phyloP scores from a whole-genome alignment of 2,113 vertebrate genomes.

The Narcine bancroftii region DNA sequence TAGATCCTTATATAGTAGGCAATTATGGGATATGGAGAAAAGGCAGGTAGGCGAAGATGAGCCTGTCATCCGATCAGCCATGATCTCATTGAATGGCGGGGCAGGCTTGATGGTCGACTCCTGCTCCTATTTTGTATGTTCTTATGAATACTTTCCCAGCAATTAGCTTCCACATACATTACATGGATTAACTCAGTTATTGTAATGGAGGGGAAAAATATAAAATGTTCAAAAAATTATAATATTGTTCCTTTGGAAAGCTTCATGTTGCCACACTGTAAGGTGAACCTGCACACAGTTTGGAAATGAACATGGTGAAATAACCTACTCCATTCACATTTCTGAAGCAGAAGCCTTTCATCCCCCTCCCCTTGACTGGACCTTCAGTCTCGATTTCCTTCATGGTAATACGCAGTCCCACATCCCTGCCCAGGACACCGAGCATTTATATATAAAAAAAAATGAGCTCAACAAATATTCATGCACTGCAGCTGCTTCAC shows the following conservation, averaged over 20 bases:
- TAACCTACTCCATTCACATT: neutral
- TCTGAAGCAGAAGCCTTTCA: neutral
- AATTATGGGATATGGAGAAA: no score
- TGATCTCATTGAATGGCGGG: no score
- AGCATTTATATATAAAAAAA: neutral
- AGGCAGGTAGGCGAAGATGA: no score
- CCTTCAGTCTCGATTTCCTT: neutral
- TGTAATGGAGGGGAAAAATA: neutral
- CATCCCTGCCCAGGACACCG: neutral
- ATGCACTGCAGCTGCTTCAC: neutral
- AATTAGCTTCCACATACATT: neutral
- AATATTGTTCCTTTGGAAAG: no score
- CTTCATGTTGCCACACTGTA: neutral
- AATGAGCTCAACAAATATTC: conserved; percentile 7
- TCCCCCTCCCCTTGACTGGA: neutral
- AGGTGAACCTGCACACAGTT: neutral
- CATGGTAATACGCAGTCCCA: neutral
- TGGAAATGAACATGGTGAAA: neutral
- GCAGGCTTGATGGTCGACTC: no score
- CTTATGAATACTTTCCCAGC: neutral
- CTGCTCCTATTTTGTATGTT: no score
- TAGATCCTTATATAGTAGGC: no score
- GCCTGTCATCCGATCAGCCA: no score
- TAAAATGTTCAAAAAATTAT: no score
- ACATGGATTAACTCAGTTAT: neutral